phyloP scores from a whole-genome alignment of 2,113 vertebrate genomes.

The Megalops atlanticus region DNA sequence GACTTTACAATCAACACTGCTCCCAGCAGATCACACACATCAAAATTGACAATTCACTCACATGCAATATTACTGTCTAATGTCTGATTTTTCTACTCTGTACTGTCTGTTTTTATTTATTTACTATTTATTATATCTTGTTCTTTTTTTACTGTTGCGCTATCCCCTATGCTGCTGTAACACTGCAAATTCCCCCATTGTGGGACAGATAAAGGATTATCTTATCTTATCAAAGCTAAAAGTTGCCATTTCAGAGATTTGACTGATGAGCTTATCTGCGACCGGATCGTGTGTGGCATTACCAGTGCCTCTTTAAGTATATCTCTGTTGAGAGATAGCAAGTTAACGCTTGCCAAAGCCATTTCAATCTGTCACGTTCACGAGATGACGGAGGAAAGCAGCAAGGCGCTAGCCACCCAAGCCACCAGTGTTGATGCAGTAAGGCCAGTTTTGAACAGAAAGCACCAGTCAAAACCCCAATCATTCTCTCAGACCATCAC shows the following conservation, averaged over 20 bases:
- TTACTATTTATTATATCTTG: too few relatives aligned
- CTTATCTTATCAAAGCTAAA: conserved; percentile 20
- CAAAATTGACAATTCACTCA: too few relatives aligned
- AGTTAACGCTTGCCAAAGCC: conserved; percentile 9
- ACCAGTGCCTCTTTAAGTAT: neutral
- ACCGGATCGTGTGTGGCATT: conserved; percentile 2
- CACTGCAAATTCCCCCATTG: too few relatives aligned
- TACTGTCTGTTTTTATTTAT: too few relatives aligned
- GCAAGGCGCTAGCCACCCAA: neutral
- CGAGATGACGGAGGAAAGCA: neutral
- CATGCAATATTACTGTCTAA: too few relatives aligned
- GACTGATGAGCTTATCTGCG: neutral
- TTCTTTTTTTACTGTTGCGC: too few relatives aligned
- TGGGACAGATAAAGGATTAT: too few relatives aligned
- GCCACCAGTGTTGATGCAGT: neutral
- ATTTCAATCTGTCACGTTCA: neutral
- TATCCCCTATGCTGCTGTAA: too few relatives aligned
- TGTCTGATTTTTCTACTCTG: too few relatives aligned
- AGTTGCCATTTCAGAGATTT: neutral
- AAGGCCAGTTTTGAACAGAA: too few relatives aligned
- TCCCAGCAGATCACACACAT: too few relatives aligned
- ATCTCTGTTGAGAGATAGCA: neutral
- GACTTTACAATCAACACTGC: too few relatives aligned
- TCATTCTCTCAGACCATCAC: neutral
- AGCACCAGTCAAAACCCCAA: neutral